A percentile compares a stretch with the other conserved stretches of the same genome.
phyloP scores from a whole-genome alignment of 1,140 invertebrate species.

The Tetragonula clypearis region DNA sequence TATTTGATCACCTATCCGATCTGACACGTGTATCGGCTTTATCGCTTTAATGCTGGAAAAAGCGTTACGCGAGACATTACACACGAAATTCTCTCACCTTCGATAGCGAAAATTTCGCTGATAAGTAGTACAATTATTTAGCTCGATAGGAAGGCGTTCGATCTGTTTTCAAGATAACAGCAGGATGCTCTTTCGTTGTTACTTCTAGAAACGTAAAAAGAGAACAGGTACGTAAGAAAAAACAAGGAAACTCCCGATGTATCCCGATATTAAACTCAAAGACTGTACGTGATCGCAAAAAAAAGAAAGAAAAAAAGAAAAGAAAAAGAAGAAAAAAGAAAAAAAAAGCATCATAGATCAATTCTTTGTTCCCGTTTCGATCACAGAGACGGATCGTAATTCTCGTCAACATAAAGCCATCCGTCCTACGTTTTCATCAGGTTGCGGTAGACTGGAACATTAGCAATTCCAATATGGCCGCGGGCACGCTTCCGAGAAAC shows the following conservation, averaged over 20 bases:
- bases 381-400: slow-evolving; percentile 43
- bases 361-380: slow-evolving; percentile 56
- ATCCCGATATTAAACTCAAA: too few relatives aligned
- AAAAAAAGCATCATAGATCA: slow-evolving; percentile 15
- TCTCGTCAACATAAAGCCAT: slow-evolving; percentile 46
- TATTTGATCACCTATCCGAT: slow-evolving; percentile 15
- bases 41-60: background rate
- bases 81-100: too few relatives aligned
- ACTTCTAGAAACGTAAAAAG: too few relatives aligned
- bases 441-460: slow-evolving; percentile 62
- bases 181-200: too few relatives aligned
- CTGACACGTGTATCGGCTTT: background rate
- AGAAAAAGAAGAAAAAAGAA: background rate
- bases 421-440: slow-evolving; percentile 53
- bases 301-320: too few relatives aligned
- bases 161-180: too few relatives aligned
- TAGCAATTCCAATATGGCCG: slow-evolving; percentile 76
- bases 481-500: slow-evolving; percentile 74
- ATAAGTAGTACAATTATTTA: too few relatives aligned
- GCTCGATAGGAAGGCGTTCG: too few relatives aligned
- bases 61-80: background rate
- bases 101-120: too few relatives aligned
- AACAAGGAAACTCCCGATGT: too few relatives aligned
- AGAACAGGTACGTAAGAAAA: too few relatives aligned
- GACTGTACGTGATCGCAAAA: too few relatives aligned